phyloP scores from a whole-genome alignment of 1,140 invertebrate species.

The Trypoxylus dichotomus region DNA sequence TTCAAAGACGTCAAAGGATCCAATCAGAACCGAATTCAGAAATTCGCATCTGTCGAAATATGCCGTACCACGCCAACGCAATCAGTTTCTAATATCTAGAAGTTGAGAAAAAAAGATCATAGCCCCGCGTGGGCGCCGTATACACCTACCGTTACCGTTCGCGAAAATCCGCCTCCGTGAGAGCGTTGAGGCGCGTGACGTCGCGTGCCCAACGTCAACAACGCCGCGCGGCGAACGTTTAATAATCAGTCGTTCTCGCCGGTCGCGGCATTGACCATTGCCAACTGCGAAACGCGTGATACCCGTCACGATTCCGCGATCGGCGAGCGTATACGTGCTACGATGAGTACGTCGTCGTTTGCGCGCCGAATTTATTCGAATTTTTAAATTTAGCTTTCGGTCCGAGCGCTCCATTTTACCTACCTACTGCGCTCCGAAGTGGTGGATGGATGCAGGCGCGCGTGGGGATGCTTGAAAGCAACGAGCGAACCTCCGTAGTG shows the following conservation, averaged over 20 bases:
- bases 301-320: neutral
- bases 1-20: too few relatives aligned
- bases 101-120: neutral
- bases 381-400: neutral
- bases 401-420: neutral
- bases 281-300: constrained; percentile 24
- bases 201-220: neutral
- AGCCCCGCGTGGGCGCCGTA: neutral
- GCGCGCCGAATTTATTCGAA: neutral
- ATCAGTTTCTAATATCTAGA: neutral
- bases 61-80: too few relatives aligned
- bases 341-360: neutral
- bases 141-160: neutral
- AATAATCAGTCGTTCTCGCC: neutral
- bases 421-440: too few relatives aligned
- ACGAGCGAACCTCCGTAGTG: neutral
- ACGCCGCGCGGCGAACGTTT: neutral
- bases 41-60: too few relatives aligned
- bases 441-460: neutral
- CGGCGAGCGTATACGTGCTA: too few relatives aligned
- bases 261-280: neutral
- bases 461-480: neutral
- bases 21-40: too few relatives aligned
- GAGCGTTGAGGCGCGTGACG: neutral
- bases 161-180: neutral